Conservation (phyloP, 2,888 invertebrate genomes). For the Callyntrura sp. region DNA sequence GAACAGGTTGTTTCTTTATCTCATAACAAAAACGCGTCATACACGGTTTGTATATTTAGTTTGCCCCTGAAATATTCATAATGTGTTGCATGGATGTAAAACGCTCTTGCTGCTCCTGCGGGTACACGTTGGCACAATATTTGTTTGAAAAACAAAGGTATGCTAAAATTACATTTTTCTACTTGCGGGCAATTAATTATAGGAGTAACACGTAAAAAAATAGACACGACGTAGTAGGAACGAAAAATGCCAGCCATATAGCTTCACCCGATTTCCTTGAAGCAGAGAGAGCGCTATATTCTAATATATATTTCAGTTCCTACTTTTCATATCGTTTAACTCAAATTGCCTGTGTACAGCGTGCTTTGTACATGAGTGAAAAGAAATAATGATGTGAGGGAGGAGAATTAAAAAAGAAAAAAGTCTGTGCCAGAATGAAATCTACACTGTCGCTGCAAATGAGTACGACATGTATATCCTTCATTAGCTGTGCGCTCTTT, state of each 20-base stretch:
- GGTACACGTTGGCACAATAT: conserved; percentile 21
- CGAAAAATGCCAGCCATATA: background rate
- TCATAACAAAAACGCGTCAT: background rate
- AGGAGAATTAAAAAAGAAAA: conserved; percentile 50
- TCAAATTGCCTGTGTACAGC: background rate
- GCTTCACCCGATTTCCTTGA: background rate
- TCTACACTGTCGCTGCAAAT: conserved; percentile 5
- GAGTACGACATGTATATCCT: conserved; percentile 20
- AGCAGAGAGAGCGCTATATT: background rate
- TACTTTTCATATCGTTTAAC: background rate
- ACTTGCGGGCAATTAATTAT: conserved; percentile 57
- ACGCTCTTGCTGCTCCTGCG: background rate
- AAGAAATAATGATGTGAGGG: conserved; percentile 38
- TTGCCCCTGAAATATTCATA: background rate
- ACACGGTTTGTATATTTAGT: background rate
- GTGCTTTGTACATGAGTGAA: conserved; percentile 20
- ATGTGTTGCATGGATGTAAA: background rate
- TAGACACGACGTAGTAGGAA: background rate
- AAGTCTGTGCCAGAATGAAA: conserved; percentile 28
- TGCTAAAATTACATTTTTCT: conserved; percentile 61
- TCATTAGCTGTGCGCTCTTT: conserved; percentile 38
- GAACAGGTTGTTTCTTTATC: conserved; percentile 34
- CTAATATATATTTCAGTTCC: background rate
- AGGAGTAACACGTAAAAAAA: conserved; percentile 35
- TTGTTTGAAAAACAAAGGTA: conserved; percentile 46